Base-by-base conservation (phyloP, 2,888 invertebrate genomes). In the Aspidiotus rigidus region DNA sequence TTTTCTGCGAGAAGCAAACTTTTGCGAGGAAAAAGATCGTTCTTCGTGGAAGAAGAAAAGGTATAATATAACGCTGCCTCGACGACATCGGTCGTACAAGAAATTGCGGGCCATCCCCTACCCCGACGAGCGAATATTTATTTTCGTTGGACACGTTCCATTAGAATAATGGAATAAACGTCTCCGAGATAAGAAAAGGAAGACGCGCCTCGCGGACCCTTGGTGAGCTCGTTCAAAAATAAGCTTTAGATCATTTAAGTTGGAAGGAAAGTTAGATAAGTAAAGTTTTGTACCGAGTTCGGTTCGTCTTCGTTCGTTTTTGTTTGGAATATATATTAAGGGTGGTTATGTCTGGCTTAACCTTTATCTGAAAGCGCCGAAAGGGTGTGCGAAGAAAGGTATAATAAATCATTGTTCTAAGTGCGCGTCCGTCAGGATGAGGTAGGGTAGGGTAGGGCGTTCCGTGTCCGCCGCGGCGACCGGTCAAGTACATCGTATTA, bases 381-480 rank as follows among this genome's bases (percentile, higher is more conserved):
- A 57, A 55, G 55, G 71, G 62, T 57, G 44, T 67, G 59, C 60
- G 60, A 67, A 67, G 67, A 67, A 67, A 67, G 67, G 67, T 69
- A 71, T 72, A 72, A 72, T 72, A 72, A 72, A 72, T 72, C 72
- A 72, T 72, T 72, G 72, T 72, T 72, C 70, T 72, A 70, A 71
- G 69, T 71, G 72, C 69, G 72, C 71, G 62, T 60, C 61, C 41
- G 62, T 57, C 16, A 61, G 41, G 55, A 40, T 40, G 44, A 16
- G 28, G 62, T 55, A 57, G 60, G 62, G 69, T 40, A 41, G 62
- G 13, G 69, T 39, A 62, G 62, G 44, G 15, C 10, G 60, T 44
- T 67, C 60, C 60, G 64, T 67, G 67, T 67, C 67, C 56, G 69
- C 41, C 57, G 56, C 53, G 39, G 64, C 63, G 49, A 69, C 72